A percentile compares a stretch with the other conserved stretches of the same genome.
Evolutionary conservation across 2,797 vertebrate species (phyloP).

Genomic region (Aeoliscus strigatus): DNA sequence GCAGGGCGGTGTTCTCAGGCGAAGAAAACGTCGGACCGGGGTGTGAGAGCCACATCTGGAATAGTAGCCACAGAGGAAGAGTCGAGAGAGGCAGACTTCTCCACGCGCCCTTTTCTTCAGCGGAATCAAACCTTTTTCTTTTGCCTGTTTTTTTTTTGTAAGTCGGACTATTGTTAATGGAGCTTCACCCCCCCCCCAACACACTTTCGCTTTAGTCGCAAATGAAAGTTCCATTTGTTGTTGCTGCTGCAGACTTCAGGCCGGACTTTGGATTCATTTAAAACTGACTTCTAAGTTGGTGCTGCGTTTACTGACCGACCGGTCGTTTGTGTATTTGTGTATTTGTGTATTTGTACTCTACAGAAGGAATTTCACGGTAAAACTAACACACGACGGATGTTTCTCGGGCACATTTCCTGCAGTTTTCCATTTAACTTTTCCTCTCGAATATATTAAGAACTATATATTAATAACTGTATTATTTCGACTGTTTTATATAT

Average conservation of each 20-base stretch:
- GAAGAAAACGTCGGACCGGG: slow-evolving; percentile 61
- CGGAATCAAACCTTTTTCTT: slow-evolving; percentile 32
- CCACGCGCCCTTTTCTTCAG: slow-evolving; percentile 26
- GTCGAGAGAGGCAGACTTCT: slow-evolving; percentile 58
- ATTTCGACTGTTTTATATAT: too few relatives aligned
- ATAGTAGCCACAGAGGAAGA: slow-evolving; percentile 62
- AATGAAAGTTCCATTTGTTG: slow-evolving; percentile 15
- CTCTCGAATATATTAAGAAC: too few relatives aligned
- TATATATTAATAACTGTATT: too few relatives aligned
- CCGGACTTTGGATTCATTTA: slow-evolving; percentile 42
- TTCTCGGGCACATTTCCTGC: slow-evolving; percentile 39
- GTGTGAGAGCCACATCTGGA: slow-evolving; percentile 77
- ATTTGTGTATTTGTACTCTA: neutral
- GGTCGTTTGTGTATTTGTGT: neutral
- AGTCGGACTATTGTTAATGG: slow-evolving; percentile 50
- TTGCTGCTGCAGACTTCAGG: too few relatives aligned
- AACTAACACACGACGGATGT: slow-evolving; percentile 46
- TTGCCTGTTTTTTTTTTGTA: slow-evolving; percentile 41
- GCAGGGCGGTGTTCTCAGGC: slow-evolving; percentile 78
- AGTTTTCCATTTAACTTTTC: slow-evolving; percentile 18
- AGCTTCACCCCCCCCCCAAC: too few relatives aligned
- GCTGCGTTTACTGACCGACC: neutral
- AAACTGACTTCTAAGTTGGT: neutral
- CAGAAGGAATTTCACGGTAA: too few relatives aligned
- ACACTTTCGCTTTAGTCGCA: slow-evolving; percentile 13